Evolutionary conservation across 2,797 vertebrate species (phyloP), one percentile per base, ranked within the genome.

Genomic region (Alfaro cultratus): DNA sequence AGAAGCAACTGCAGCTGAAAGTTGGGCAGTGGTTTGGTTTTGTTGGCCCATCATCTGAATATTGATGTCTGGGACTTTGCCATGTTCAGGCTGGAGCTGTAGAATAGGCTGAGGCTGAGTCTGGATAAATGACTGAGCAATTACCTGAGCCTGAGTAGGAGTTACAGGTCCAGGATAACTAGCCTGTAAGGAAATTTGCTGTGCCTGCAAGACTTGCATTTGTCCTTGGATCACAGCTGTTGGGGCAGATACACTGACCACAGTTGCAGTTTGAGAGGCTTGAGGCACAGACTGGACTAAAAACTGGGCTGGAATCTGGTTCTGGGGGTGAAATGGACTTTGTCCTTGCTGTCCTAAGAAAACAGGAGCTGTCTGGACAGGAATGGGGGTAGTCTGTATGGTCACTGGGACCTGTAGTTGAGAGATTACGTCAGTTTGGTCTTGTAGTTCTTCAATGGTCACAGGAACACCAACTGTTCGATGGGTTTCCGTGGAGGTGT

Each of bases 321-420:
- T 90, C 77, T 93, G 91, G n/a, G 74, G 70, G 26, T 77, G 83
- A 88, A 82, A 26, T 8, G 94, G 93, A 80, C 85, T 77, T 85
- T 93, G 91, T 75, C 81, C 86, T 81, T 90, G 93, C 64, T 92
- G 92, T 43, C 87, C 76, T 21, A 93, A 88, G 43, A 86, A 76
- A 80, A 84, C 83, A 83, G 86, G 55, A 79, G 90, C 43, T 0
- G 83, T 49, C 87, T 92, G 93, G 4, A 88, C 74, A 72, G 92
- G 85, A 39, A 90, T 78, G 72, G 93, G 90, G 3, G 91, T 21
- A 31, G 85, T 41, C 62, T 94, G 93, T 78, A 87, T 64, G 68
- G 92, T 72, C 51, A 94, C 88, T n/a, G 87, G 88, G 34, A 89
- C 81, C 85, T 92, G 85, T 81, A 76, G 34, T 76, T 96, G 94